Percentiles rank a stretch among this genome's conserved stretches.
Evolutionary conservation across 2,888 invertebrate species (phyloP).

Genomic region (Apamea monoglypha): DNA sequence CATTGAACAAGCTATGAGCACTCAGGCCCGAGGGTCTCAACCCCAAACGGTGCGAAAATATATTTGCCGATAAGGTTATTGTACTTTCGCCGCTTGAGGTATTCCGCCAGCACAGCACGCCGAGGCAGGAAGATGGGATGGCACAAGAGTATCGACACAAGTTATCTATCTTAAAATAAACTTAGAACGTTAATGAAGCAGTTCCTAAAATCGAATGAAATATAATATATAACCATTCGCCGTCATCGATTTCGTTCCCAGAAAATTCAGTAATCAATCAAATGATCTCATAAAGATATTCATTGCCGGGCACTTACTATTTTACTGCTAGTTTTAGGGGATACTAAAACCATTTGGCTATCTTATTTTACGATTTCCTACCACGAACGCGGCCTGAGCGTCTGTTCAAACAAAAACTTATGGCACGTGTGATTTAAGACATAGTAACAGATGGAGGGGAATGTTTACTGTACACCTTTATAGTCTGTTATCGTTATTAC

Average conservation of each 20-base stretch:
- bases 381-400: slow-evolving; percentile 69
- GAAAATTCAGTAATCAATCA: slow-evolving; percentile 85
- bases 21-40: not conserved
- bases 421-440: slow-evolving; percentile 77
- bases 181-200: slow-evolving; percentile 15
- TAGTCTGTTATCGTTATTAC: slow-evolving; percentile 49
- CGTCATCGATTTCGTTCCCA: slow-evolving; percentile 63
- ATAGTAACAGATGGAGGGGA: slow-evolving; percentile 47
- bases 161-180: slow-evolving; percentile 12
- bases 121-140: too few relatives aligned
- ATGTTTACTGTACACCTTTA: slow-evolving; percentile 49
- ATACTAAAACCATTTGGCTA: slow-evolving; percentile 86
- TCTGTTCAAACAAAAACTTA: slow-evolving; percentile 81
- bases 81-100: too few relatives aligned
- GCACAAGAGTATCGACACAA: not conserved
- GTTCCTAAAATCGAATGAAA: slow-evolving; percentile 18
- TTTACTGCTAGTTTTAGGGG: slow-evolving; percentile 86
- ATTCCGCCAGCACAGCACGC: too few relatives aligned
- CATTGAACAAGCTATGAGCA: not conserved
- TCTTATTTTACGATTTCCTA: slow-evolving; percentile 85
- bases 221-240: slow-evolving; percentile 33
- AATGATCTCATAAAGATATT: slow-evolving; percentile 85
- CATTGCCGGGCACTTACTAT: slow-evolving; percentile 83
- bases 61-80: not conserved
- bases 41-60: not conserved